phyloP scores from a whole-genome alignment of 2,888 invertebrate genomes.

The Oxystoma pomonae region DNA sequence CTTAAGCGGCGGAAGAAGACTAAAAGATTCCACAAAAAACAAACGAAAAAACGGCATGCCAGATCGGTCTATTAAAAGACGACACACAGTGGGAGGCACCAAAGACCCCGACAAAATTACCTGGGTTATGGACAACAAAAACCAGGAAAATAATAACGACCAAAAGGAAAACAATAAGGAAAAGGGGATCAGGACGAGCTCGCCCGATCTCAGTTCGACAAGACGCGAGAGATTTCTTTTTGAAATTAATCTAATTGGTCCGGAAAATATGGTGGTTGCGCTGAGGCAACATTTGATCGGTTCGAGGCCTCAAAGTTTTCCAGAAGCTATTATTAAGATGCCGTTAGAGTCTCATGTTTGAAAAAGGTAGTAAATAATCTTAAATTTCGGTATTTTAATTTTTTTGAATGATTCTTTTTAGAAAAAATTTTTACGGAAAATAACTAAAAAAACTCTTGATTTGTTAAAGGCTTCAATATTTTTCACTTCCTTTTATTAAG shows the following conservation, averaged over 20 bases:
- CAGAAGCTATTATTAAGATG: slow-evolving; percentile 52
- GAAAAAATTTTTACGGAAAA: too few relatives aligned
- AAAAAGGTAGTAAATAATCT: slow-evolving; percentile 20
- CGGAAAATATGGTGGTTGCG: slow-evolving; percentile 52
- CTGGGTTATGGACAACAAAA: slow-evolving; percentile 51
- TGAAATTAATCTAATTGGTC: slow-evolving; percentile 52
- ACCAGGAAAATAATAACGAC: slow-evolving; percentile 48
- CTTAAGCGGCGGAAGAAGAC: slow-evolving; percentile 44
- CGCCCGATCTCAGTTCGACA: slow-evolving; percentile 55
- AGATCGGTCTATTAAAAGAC: slow-evolving; percentile 78
- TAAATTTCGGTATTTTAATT: too few relatives aligned
- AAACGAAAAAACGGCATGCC: slow-evolving; percentile 75
- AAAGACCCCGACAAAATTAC: slow-evolving; percentile 73
- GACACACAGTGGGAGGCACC: slow-evolving; percentile 92
- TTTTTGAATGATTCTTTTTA: too few relatives aligned
- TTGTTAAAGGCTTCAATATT: too few relatives aligned
- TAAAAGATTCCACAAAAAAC: slow-evolving; percentile 57
- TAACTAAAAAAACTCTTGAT: too few relatives aligned
- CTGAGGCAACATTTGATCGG: slow-evolving; percentile 49
- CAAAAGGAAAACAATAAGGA: slow-evolving; percentile 46
- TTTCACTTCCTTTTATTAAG: too few relatives aligned
- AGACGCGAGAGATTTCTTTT: slow-evolving; percentile 48
- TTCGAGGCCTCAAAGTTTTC: slow-evolving; percentile 51
- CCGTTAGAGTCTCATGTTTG: slow-evolving; percentile 58
- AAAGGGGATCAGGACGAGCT: slow-evolving; percentile 57